phyloP scores from a whole-genome alignment of 2,888 invertebrate genomes.

The Phortica magna region DNA sequence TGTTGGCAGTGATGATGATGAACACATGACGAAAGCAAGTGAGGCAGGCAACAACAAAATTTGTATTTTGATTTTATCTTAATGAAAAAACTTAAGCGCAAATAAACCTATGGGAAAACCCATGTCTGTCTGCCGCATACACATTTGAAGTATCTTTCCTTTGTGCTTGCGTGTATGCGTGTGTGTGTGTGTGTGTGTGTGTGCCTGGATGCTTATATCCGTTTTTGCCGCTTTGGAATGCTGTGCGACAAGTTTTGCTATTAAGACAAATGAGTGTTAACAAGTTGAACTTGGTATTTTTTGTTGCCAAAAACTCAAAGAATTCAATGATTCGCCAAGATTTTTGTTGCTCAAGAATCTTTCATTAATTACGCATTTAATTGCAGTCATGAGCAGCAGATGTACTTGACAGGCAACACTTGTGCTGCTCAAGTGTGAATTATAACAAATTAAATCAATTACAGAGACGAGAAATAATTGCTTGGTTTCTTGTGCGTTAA shows the following conservation, averaged over 20 bases:
- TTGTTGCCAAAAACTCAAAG: too few relatives aligned
- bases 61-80: not conserved
- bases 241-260: constrained; percentile 32
- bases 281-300: constrained; percentile 1
- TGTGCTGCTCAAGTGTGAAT: too few relatives aligned
- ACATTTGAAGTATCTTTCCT: constrained; percentile 1
- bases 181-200: constrained; percentile 19
- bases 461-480: too few relatives aligned
- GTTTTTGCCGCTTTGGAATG: constrained; percentile 53
- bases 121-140: not conserved
- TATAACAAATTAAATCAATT: too few relatives aligned
- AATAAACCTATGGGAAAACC: not conserved
- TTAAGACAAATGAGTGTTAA: not conserved
- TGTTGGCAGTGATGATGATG: not conserved
- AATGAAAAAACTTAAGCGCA: not conserved
- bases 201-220: not conserved
- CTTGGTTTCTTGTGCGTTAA: too few relatives aligned
- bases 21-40: not conserved
- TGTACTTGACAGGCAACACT: not conserved
- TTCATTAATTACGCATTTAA: constrained; percentile 3
- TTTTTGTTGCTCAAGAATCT: not conserved
- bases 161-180: not conserved
- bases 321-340: too few relatives aligned
- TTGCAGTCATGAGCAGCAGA: not conserved
- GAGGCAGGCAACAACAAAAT: not conserved